Base-by-base conservation (phyloP, 2,888 invertebrate genomes). In the Latheticus oryzae region DNA sequence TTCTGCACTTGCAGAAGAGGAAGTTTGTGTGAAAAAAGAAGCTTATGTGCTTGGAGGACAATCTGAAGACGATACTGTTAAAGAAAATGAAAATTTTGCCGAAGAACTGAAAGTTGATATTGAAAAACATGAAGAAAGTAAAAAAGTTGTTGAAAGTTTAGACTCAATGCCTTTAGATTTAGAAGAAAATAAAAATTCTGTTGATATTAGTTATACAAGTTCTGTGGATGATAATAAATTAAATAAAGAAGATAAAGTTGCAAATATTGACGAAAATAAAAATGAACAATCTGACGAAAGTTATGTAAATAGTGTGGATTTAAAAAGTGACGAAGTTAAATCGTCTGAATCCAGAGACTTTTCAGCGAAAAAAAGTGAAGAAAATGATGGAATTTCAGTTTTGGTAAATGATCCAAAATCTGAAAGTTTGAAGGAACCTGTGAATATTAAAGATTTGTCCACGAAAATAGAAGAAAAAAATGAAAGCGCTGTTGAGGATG, bases 1-100 rank as follows among this genome's bases (percentile, higher is more conserved):
- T 19, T 17, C 40, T 24, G 35, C 12, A 37, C 43, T 37, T 17
- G 50, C 32, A 8, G 33, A 37, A 9, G 56, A 59, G 28, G 33
- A 42, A 32, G 11, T 12, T 15, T 52, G 50, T 24, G 47, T 57
- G 2, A 58, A 62, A 24, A 47, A 58, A 40, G 16, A 54, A 11
- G 47, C 47, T 4, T 53, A 60, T 8, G 11, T 23, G 17, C 9
- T 48, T 5, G 60, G 53, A 13, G 43, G n/a, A n/a, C n/a, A n/a
- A n/a, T n/a, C n/a, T 17, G 5, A 24, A 9, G 32, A 3, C 12
- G 5, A 12, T 32, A 26, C 19, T 5, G 15, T 17, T 13, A 30
- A 51, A 43, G 17, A 32, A 32, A 33, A 33, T 1, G 33, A 33
- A 33, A 16, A 33, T 2, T 11, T 0, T 33, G 15, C 12, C 33